Evolutionary conservation across 2,888 invertebrate genomes (phyloP), one percentile per base, ranked within the genome.

Genomic region (Apamea monoglypha): DNA sequence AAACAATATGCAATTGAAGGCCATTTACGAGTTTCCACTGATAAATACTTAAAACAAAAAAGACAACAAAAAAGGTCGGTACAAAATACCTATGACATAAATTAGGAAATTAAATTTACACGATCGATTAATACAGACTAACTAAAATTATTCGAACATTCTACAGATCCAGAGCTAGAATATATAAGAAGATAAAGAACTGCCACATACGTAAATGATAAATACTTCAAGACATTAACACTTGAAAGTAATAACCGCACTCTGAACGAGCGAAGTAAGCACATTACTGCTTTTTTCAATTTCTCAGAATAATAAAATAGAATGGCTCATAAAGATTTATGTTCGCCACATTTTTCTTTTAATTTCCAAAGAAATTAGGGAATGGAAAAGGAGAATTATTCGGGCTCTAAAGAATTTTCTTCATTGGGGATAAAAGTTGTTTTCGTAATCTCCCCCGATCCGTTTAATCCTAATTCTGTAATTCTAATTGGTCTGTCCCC

Each of bases 401-500:
- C 44, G 44, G 71, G 47, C 67, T 40, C 40, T 61, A 44, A 67
- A 67, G 53, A 73, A 71, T 72, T 74, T 72, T 81, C 80, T 84
- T 74, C 70, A 74, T 77, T 77, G 59, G 70, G 71, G 83, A 85
- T 79, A 69, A 80, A 89, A 85, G 74, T 78, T 85, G 68, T 83
- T 77, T 76, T 81, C 82, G 78, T 78, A 84, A 82, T 85, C 83
- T 86, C 77, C 77, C 79, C 74, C 53, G 64, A 88, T 74, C 76
- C 75, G 70, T 84, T 85, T 82, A 83, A 76, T 88, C 81, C 76
- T 76, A 76, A 82, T 87, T 85, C 82, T 80, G 87, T 89, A 78
- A 87, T 80, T 87, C 84, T 88, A 88, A 88, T 89, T 90, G 87
- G 70, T 67, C 68, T 53, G 68, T n/a, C 84, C 83, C 83, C 84